These are phyloP conservation scores for Aporrectodea caliginosa DNA, from an alignment of 1,140 invertebrate genomes.

Conservation along the genomic window DNA sequence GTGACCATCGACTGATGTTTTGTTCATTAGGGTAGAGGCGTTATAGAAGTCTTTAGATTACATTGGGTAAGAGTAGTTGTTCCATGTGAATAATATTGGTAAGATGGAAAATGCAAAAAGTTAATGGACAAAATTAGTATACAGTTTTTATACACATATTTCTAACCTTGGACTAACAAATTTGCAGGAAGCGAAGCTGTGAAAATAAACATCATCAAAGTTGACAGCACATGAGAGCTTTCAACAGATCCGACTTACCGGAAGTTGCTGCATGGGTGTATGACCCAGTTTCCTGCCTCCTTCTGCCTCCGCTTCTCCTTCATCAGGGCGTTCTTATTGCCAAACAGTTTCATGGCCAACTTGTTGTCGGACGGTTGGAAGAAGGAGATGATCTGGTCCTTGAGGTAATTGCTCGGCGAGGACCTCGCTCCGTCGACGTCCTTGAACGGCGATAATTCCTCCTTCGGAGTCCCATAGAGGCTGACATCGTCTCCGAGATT, in stretches of 20 bases:
- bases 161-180: too few relatives aligned
- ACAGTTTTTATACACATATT: too few relatives aligned
- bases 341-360: slow-evolving; percentile 58
- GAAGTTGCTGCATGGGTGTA: slow-evolving; percentile 57
- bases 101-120: too few relatives aligned
- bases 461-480: slow-evolving; percentile 94
- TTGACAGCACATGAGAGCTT: too few relatives aligned
- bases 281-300: slow-evolving; percentile 55
- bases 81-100: too few relatives aligned
- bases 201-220: too few relatives aligned
- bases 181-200: too few relatives aligned
- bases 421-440: not conserved
- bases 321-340: slow-evolving; percentile 55
- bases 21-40: too few relatives aligned
- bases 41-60: too few relatives aligned
- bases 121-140: too few relatives aligned
- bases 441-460: slow-evolving; percentile 66
- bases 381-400: slow-evolving; percentile 55
- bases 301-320: slow-evolving; percentile 56
- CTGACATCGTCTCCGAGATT: slow-evolving; percentile 77
- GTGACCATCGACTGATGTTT: too few relatives aligned
- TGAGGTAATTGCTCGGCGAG: slow-evolving; percentile 36
- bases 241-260: slow-evolving; percentile 50
- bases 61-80: too few relatives aligned
- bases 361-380: slow-evolving; percentile 58